Evolutionary conservation across 1,140 invertebrate species (phyloP).

Genomic region (Trachymyrmex cornetzi): DNA sequence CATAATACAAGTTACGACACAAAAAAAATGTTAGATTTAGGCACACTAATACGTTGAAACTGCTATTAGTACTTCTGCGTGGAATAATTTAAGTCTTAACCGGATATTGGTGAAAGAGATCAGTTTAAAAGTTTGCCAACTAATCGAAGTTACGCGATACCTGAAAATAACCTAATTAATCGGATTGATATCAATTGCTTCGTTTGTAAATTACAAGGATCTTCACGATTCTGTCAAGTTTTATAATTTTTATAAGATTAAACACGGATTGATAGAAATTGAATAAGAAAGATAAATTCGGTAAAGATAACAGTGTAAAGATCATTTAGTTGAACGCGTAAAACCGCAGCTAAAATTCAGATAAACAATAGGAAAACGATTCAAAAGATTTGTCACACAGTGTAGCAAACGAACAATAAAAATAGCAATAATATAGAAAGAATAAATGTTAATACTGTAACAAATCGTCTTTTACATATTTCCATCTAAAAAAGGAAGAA

Average conservation of each 20-base stretch:
- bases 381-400: neutral
- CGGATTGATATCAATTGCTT: neutral
- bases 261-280: constrained; percentile 18
- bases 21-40: too few species aligned
- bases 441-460: constrained; percentile 36
- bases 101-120: too few species aligned
- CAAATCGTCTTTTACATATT: constrained; percentile 40
- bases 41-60: too few species aligned
- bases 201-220: neutral
- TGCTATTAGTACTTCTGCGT: too few species aligned
- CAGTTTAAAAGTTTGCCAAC: too few species aligned
- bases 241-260: neutral
- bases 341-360: neutral
- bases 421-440: neutral
- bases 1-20: too few species aligned
- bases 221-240: neutral
- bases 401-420: constrained; percentile 2
- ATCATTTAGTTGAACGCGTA: neutral
- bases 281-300: constrained; percentile 42
- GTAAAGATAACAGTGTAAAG: constrained; percentile 14
- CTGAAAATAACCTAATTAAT: neutral
- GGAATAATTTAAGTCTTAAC: too few species aligned
- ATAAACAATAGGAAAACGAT: constrained; percentile 48
- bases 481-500: neutral
- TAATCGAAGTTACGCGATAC: neutral